Evolutionary conservation across 2,888 invertebrate genomes (phyloP).

Genomic region (Cactoblastis cactorum): DNA sequence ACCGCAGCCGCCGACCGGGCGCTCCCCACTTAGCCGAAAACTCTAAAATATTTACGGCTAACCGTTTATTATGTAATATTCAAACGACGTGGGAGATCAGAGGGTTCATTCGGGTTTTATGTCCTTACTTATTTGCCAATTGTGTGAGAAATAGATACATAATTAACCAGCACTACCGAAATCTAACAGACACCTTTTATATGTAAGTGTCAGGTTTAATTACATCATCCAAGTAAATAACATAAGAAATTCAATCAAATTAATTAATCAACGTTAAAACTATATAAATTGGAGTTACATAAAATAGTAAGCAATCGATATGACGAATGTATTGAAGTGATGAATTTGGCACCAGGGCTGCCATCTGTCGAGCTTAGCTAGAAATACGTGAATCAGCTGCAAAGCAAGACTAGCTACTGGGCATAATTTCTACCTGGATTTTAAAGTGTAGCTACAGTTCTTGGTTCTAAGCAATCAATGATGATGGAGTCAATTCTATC

Average conservation of each 20-base stretch:
- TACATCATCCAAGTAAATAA: not conserved
- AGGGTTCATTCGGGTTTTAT: slow-evolving; percentile 1
- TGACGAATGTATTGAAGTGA: slow-evolving; percentile 9
- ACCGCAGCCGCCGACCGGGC: slow-evolving; percentile 35
- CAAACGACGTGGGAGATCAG: slow-evolving; percentile 13
- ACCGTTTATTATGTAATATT: slow-evolving; percentile 15
- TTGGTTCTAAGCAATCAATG: slow-evolving; percentile 22
- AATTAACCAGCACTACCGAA: not conserved
- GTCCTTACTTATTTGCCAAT: not conserved
- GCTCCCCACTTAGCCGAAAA: slow-evolving; percentile 21
- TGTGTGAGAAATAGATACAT: not conserved
- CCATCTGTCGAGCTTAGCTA: slow-evolving; percentile 50
- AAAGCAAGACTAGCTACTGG: slow-evolving; percentile 20
- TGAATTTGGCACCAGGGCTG: slow-evolving; percentile 30
- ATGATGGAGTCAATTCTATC: slow-evolving; percentile 21
- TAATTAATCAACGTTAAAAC: too few relatives aligned
- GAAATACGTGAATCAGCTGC: slow-evolving; percentile 36
- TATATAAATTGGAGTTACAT: too few relatives aligned
- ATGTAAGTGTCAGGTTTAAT: too few relatives aligned
- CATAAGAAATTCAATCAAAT: too few relatives aligned
- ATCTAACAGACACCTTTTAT: too few relatives aligned
- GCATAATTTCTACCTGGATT: slow-evolving; percentile 22
- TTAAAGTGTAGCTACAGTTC: slow-evolving; percentile 16
- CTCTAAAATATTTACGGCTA: slow-evolving; percentile 37
- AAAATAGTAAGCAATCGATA: slow-evolving; percentile 18